Percentiles rank a stretch among this genome's conserved stretches.
phyloP scores from a whole-genome alignment of 2,113 vertebrate species.

The Euleptes europaea region DNA sequence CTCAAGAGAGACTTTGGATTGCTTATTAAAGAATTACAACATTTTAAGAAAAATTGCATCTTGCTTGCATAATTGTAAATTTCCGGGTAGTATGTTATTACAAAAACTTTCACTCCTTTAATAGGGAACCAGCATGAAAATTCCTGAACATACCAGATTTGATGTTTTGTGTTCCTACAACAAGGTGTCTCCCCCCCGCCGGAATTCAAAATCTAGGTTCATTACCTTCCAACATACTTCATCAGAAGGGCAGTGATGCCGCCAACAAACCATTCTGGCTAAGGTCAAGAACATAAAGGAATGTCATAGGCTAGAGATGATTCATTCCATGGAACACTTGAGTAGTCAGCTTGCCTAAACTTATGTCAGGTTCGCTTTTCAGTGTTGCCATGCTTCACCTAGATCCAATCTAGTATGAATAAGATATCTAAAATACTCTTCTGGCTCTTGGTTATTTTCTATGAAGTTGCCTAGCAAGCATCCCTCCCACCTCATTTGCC shows the following conservation, averaged over 20 bases:
- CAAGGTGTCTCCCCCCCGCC: too few relatives aligned
- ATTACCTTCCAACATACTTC: neutral
- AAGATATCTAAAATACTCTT: neutral
- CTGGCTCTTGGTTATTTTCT: neutral
- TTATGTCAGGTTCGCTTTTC: neutral
- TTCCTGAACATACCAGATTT: neutral
- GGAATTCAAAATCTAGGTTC: neutral
- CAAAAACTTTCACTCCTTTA: neutral
- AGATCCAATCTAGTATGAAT: neutral
- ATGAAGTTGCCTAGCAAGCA: neutral
- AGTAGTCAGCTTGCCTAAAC: neutral
- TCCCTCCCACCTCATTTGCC: neutral
- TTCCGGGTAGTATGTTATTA: neutral
- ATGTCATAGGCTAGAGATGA: neutral
- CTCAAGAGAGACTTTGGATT: neutral
- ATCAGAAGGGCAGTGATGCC: neutral
- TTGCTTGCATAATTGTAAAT: neutral
- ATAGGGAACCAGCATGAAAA: neutral
- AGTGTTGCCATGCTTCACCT: neutral
- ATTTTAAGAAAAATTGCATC: neutral
- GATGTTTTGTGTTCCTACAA: neutral
- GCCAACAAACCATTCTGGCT: neutral
- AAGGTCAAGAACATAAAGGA: neutral
- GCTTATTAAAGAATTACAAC: neutral
- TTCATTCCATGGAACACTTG: neutral